Base-by-base conservation (phyloP, 2,797 vertebrate species). In the Babyrousa celebensis region DNA sequence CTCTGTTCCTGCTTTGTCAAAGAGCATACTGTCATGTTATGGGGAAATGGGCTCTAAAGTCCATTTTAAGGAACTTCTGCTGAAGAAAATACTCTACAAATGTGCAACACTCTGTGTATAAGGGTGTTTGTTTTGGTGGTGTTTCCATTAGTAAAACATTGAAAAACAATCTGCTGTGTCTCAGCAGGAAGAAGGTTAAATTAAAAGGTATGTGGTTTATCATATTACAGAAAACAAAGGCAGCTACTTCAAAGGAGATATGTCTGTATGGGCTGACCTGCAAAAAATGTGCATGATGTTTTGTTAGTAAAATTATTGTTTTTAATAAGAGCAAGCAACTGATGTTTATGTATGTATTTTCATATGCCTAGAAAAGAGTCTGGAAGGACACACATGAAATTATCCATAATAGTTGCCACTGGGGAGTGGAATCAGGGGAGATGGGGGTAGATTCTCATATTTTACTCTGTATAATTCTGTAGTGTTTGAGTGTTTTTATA, bases 311-410 rank as follows among this genome's bases (percentile, higher is more conserved):
- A 74, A 67, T 60, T n/a, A 80, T 62, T 90, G 23, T 65, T 58
- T 74, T 78, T 86, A 23, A 48, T 40, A 43, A 92, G 75, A 89
- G 25, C 20, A 48, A 82, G 48, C 18, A 67, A 36, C 3, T 43
- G 20, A 43, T 78, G 7, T 78, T 94, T 80, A 20, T 72, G 25
- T 27, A 32, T 71, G 11, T 62, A 32, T 89, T 91, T 94, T 89
- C 43, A 80, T 40, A 75, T 56, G 23, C 43, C 52, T 80, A 77
- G 65, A 92, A 90, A 96, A 63, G 21, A 86, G 29, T 48, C 83
- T 85, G 12, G 40, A 90, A 96, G 16, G 54, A 62, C 15, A n/a
- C 27, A 43, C 21, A 20, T 85, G 25, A 68, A 77, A 25, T 63
- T 25, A 88, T 70, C 78, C 60, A 52, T 40, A 75, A 58, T 32